Base-by-base conservation (phyloP, 2,888 invertebrate species). In the Polydrusus tereticollis region DNA sequence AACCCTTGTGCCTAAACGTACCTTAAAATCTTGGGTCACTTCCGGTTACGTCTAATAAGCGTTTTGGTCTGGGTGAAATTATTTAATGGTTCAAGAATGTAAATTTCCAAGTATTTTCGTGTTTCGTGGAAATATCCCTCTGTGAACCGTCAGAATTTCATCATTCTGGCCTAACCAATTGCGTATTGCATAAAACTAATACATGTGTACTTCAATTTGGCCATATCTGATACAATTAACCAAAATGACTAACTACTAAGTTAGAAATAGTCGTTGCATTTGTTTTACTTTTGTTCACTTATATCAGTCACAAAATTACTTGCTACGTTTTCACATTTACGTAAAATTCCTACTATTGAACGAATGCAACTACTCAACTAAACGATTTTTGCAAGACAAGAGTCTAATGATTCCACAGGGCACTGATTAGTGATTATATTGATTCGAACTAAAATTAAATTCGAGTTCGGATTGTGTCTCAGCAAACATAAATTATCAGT, bases 261-360 rank as follows among this genome's bases (percentile, higher is more conserved):
- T 68, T 60, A 60, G 47, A 68, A 68, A 58, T 68, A 68, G 68
- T 68, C 68, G 68, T 68, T 68, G 68, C 68, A 68, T 68, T 68
- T 59, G 59, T 67, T 67, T 57, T 67, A 33, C 29, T 58, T 60
- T 60, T 68, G 41, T 47, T 45, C 33, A 50, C 29, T 50, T 58
- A 58, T 29, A 60, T 68, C 68, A 68, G 68, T 68, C 60, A 59
- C 60, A 68, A 36, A 33, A 68, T 59, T 68, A 68, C 45, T 66
- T 21, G 65, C 57, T 55, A 57, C 45, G 43, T 66, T 38, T 66
- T 66, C 43, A 66, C 66, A 66, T 66, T 57, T 55, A 66, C 21
- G 55, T 57, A 55, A 41, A 33, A 57, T 41, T 18, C 45, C 45
- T 57, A 66, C 57, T 52, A 16, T 20, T 8, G 57, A 66, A 66